Conservation (phyloP, 2,888 invertebrate genomes). For the Acanthosepion lycidas region DNA sequence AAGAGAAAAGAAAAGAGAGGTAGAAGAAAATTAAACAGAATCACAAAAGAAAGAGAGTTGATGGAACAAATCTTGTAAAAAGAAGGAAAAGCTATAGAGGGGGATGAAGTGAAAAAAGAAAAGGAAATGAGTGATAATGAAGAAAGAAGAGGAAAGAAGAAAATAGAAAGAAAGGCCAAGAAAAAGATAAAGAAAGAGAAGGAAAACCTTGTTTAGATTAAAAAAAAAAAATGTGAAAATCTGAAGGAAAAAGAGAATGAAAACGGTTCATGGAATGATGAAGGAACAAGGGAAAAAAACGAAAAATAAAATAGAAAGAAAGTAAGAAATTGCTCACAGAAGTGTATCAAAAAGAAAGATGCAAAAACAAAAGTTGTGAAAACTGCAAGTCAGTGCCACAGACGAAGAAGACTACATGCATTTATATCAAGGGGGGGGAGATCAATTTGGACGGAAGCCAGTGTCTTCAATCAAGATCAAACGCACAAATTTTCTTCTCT, state of each 20-base stretch:
- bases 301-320: no score
- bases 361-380: slow-evolving; percentile 7
- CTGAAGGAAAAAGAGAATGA: no score
- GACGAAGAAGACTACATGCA: not conserved
- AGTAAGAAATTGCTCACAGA: not conserved
- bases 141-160: no score
- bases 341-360: not conserved
- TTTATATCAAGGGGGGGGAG: not conserved
- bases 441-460: not conserved
- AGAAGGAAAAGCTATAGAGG: not conserved
- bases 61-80: not conserved
- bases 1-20: not conserved
- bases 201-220: no score
- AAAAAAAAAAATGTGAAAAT: no score
- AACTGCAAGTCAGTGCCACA: not conserved
- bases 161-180: no score
- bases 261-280: no score
- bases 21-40: not conserved
- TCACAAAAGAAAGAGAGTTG: not conserved
- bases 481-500: not conserved
- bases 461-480: slow-evolving; percentile 33
- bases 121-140: no score
- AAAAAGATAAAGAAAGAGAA: no score
- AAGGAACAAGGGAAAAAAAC: no score
- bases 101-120: no score